These are phyloP conservation scores for Campoplex nolae DNA, from an alignment of 2,888 invertebrate genomes.

Conservation along the genomic window DNA sequence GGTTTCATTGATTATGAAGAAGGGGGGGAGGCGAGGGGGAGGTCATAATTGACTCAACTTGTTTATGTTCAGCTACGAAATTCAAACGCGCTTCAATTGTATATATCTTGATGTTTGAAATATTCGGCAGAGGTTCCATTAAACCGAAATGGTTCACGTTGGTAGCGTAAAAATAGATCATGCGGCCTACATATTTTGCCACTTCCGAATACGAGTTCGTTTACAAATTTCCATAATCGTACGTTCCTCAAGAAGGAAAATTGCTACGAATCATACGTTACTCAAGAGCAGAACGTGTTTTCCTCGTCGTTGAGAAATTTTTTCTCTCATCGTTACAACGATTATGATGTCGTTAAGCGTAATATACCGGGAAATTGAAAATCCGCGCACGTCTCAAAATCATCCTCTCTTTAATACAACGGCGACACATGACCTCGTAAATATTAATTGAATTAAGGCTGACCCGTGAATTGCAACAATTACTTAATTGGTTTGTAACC, in stretches of 20 bases:
- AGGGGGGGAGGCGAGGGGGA: too few species aligned
- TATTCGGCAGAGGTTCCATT: constrained; percentile 62
- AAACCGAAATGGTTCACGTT: constrained; percentile 68
- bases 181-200: constrained; percentile 73
- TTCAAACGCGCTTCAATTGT: constrained; percentile 14
- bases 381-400: constrained; percentile 1
- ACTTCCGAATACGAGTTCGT: constrained; percentile 61
- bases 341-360: not conserved
- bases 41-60: constrained; percentile 3
- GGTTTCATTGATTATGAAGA: not conserved
- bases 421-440: constrained; percentile 36
- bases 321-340: constrained; percentile 7
- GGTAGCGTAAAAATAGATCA: constrained; percentile 75
- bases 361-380: constrained; percentile 8
- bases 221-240: constrained; percentile 53
- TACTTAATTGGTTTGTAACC: constrained; percentile 58
- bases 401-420: not conserved
- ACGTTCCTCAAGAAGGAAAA: constrained; percentile 12
- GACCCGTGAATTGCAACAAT: constrained; percentile 55
- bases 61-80: not conserved
- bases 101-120: constrained; percentile 19
- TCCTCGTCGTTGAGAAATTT: constrained; percentile 12
- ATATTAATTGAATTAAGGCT: constrained; percentile 54
- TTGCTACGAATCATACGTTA: constrained; percentile 5
- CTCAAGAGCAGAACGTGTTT: not conserved